Conservation (phyloP, 2,888 invertebrate genomes). For the Papilio demoleus region DNA sequence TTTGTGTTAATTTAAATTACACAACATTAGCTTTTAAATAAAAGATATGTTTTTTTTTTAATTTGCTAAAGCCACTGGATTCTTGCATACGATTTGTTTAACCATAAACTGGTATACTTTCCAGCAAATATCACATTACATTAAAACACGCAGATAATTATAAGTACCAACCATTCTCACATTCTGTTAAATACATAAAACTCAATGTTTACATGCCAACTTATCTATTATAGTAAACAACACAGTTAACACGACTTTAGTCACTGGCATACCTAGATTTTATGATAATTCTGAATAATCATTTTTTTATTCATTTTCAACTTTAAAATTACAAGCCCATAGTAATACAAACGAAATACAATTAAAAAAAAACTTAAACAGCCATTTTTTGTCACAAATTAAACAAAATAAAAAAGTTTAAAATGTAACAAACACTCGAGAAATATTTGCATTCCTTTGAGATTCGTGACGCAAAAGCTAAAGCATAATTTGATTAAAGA, state of each 20-base stretch:
- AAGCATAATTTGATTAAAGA: neutral
- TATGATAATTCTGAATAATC: slow-evolving; percentile 3
- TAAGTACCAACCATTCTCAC: neutral
- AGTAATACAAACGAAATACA: neutral
- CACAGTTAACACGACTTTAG: slow-evolving; percentile 7
- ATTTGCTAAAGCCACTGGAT: neutral
- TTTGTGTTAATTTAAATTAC: too few species aligned
- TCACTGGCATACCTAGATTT: slow-evolving; percentile 2
- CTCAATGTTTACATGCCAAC: neutral
- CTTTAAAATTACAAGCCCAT: neutral
- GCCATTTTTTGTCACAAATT: neutral
- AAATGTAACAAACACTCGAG: slow-evolving; percentile 21
- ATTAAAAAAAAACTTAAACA: too few species aligned
- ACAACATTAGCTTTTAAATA: too few species aligned
- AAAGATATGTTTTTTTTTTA: neutral
- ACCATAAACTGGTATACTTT: neutral
- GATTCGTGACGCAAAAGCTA: neutral
- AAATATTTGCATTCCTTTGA: slow-evolving; percentile 18
- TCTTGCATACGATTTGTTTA: neutral
- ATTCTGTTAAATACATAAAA: slow-evolving; percentile 17
- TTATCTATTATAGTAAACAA: slow-evolving; percentile 2
- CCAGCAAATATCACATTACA: neutral
- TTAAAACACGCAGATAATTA: neutral
- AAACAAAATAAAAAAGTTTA: neutral
- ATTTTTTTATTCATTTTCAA: neutral